phyloP scores from a whole-genome alignment of 37 sponge, comb jelly and placozoan species.

The Beroe forskalii region DNA sequence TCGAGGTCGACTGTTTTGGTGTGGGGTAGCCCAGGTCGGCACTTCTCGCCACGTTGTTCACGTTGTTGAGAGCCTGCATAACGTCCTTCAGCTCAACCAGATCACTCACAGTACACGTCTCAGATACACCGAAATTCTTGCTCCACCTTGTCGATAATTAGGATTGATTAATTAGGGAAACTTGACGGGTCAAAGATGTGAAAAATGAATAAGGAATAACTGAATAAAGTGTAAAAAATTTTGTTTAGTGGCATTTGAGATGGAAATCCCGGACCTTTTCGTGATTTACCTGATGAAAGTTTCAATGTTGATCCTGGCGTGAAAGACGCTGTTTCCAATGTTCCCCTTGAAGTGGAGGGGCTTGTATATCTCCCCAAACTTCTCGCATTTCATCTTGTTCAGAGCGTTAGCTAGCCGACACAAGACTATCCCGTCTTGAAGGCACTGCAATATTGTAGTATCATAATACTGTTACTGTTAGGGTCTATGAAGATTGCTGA shows the following conservation, averaged over 20 bases:
- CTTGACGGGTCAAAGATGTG: too few species aligned
- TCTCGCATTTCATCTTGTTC: slow-evolving; percentile 40
- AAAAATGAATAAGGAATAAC: too few species aligned
- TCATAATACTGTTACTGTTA: too few species aligned
- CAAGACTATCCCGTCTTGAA: slow-evolving; percentile 56
- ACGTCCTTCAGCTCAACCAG: slow-evolving; percentile 7
- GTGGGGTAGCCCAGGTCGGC: background rate
- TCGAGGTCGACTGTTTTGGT: background rate
- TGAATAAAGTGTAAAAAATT: too few species aligned
- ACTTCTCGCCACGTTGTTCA: slow-evolving; percentile 11
- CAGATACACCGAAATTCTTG: slow-evolving; percentile 56
- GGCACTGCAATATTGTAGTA: slow-evolving; percentile 40
- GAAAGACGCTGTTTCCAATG: slow-evolving; percentile 56
- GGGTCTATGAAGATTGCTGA: too few species aligned
- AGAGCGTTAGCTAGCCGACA: slow-evolving; percentile 24
- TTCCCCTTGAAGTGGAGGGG: slow-evolving; percentile 51
- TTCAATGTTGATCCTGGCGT: slow-evolving; percentile 51
- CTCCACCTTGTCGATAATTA: too few species aligned
- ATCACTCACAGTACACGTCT: slow-evolving; percentile 37
- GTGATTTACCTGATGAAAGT: slow-evolving; percentile 64
- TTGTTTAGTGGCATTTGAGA: too few species aligned
- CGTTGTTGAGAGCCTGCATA: slow-evolving; percentile 53
- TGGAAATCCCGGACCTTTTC: too few species aligned
- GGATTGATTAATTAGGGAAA: too few species aligned
- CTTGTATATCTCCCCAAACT: slow-evolving; percentile 31